A percentile compares a stretch with the other conserved stretches of the same genome.
phyloP scores from a whole-genome alignment of 2,888 invertebrate species.

The Trypoxylon attenuatum region DNA sequence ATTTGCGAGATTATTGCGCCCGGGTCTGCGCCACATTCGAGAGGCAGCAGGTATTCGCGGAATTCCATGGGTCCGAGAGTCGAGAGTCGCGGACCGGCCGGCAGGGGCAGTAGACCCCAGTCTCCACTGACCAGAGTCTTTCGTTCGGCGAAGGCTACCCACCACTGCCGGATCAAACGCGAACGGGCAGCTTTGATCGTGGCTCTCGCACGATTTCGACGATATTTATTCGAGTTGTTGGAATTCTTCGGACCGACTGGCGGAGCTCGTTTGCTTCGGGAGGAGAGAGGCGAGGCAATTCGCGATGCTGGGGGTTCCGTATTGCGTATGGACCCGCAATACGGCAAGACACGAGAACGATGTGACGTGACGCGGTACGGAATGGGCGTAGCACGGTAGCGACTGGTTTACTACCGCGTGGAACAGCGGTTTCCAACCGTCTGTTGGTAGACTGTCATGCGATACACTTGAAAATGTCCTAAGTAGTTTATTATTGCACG shows the following conservation, averaged over 20 bases:
- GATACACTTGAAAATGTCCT: neutral
- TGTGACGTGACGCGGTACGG: no score
- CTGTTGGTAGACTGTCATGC: neutral
- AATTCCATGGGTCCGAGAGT: slow-evolving; percentile 38
- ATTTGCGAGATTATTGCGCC: slow-evolving; percentile 52
- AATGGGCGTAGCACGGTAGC: neutral
- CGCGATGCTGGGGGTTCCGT: no score
- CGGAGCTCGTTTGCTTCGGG: neutral
- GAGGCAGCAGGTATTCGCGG: slow-evolving; percentile 36
- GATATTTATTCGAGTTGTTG: neutral
- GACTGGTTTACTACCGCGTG: neutral
- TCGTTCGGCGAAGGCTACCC: no score
- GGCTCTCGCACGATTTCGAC: neutral
- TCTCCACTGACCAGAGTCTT: no score
- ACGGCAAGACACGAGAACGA: neutral
- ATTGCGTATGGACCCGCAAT: neutral
- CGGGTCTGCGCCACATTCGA: slow-evolving; percentile 38
- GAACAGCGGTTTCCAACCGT: neutral
- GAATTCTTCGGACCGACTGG: neutral
- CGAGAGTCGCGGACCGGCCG: no score
- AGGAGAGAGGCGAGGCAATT: neutral
- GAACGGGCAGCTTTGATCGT: no score
- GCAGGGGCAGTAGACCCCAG: no score
- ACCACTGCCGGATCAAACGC: no score
- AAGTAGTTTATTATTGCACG: neutral